A percentile compares a stretch with the other conserved stretches of the same genome.
phyloP scores from a whole-genome alignment of 1,140 invertebrate species.

The Ostrea edulis region DNA sequence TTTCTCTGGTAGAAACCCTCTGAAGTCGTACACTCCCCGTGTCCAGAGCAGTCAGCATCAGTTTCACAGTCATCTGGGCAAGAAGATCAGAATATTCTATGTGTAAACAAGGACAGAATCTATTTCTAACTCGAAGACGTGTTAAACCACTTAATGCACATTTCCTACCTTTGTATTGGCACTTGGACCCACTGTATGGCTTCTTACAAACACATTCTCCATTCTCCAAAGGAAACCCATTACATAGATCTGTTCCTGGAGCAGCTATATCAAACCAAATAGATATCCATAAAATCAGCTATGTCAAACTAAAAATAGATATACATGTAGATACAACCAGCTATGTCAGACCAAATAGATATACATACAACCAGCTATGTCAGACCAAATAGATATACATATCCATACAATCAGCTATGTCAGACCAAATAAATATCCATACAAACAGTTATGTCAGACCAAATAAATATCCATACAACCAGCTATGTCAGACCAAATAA shows the following conservation, averaged over 20 bases:
- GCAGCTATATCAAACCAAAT: constrained; percentile 81
- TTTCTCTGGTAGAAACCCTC: constrained; percentile 86
- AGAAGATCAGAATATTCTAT: background rate
- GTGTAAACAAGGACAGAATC: background rate
- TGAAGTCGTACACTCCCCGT: constrained; percentile 90
- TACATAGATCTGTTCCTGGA: constrained; percentile 85
- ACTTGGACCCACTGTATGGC: constrained; percentile 88
- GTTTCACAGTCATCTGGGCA: constrained; percentile 84
- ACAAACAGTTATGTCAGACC: too few species aligned
- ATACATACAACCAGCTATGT: too few species aligned
- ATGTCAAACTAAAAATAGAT: too few species aligned
- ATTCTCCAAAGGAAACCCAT: constrained; percentile 81
- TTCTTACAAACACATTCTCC: constrained; percentile 86
- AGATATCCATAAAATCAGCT: too few species aligned
- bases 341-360: too few species aligned
- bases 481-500: too few species aligned
- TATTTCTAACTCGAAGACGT: background rate
- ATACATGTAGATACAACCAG: too few species aligned
- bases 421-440: too few species aligned
- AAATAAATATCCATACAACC: too few species aligned
- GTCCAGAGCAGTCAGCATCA: constrained; percentile 90
- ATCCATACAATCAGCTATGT: too few species aligned
- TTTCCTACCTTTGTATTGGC: constrained; percentile 82
- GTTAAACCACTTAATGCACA: background rate
- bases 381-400: too few species aligned